Percentiles rank a stretch among this genome's conserved stretches.
Evolutionary conservation across 2,113 vertebrate genomes (phyloP).

Genomic region (Nicator chloris): DNA sequence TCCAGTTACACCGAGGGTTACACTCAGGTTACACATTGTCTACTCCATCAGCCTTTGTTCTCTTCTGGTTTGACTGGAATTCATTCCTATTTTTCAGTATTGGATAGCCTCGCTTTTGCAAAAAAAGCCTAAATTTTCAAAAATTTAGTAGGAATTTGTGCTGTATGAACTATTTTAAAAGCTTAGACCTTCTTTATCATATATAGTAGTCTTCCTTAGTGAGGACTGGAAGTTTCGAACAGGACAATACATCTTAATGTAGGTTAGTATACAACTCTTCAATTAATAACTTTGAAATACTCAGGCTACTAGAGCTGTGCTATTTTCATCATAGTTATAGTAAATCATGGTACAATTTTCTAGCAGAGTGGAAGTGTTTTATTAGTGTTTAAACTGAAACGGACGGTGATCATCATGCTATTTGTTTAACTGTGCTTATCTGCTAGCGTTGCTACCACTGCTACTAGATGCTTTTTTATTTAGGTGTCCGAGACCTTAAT

Average conservation of each 20-base stretch:
- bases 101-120: background rate
- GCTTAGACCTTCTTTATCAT: background rate
- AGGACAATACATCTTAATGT: background rate
- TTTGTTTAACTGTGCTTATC: background rate
- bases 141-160: background rate
- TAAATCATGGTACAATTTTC: background rate
- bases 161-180: background rate
- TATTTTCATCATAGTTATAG: background rate
- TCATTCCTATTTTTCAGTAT: background rate
- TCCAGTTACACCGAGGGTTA: accelerated
- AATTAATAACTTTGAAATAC: background rate
- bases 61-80: background rate
- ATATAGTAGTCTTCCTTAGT: background rate
- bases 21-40: background rate
- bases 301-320: background rate
- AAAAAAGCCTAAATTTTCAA: too few species aligned
- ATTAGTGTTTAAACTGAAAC: background rate
- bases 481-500: background rate
- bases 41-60: background rate
- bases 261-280: background rate
- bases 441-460: background rate
- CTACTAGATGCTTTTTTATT: background rate
- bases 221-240: background rate
- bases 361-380: background rate
- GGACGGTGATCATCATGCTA: background rate